Evolutionary conservation across 1,140 invertebrate species (phyloP), one percentile per base, ranked within the genome.

Genomic region (Diorhabda elongata): DNA sequence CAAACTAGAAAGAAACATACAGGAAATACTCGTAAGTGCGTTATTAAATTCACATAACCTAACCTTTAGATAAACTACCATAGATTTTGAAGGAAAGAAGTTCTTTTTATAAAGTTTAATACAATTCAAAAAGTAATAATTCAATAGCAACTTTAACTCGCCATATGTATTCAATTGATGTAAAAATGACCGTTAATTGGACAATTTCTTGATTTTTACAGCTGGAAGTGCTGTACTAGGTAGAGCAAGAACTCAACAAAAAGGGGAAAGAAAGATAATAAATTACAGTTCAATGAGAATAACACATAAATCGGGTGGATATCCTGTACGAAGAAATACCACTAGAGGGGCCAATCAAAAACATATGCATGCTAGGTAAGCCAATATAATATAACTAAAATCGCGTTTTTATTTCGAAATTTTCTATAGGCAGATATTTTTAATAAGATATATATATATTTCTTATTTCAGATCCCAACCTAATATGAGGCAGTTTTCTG

Each of bases 1-100:
- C 86, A 90, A 74, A 87, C 88, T 44, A 83, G 90, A 42, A 83
- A 84, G 66, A 86, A 86, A 72, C 85, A 87, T 64, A 86, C 86
- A 11, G 78, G 78, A 45, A 79, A 82, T 63, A 84, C 82, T 71
- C 82, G 83, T 85, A 73, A 81, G 69, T 69, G 42, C 47, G 42
- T 66, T 59, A 6, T 43, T 7, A 60, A n/a, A n/a, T n/a, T 60
- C 7, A 60, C 2, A 42, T 60, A 26, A 41, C 5, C 5, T 60
- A n/a, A 60, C 42, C 26, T 26, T 26, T 26, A 26, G 26, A 26
- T 26, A 26, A 26, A 26, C 0, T 26, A 26, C 26, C 26, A 26
- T 26, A 26, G 26, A 26, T 26, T 26, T 26, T 26, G 26, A 26
- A 26, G 26, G 26, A 26, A 26, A 2, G 26, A 26, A 26, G 26